These are phyloP conservation scores for Xylota segnis DNA, from an alignment of 2,888 invertebrate genomes.

Conservation along the genomic window DNA sequence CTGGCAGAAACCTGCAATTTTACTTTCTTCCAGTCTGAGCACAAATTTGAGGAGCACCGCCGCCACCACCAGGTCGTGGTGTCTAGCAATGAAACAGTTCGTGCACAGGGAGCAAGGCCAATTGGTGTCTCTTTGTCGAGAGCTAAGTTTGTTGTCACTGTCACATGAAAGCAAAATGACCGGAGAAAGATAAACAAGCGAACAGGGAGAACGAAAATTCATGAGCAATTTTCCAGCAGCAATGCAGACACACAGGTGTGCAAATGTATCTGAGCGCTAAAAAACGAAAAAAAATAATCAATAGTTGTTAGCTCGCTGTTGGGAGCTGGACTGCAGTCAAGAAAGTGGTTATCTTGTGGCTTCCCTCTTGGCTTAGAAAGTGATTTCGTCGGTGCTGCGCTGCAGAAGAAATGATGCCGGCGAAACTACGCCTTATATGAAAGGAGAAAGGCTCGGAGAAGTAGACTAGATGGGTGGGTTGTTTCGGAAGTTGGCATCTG, in stretches of 20 bases:
- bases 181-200: slow-evolving; percentile 46
- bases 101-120: slow-evolving; percentile 42
- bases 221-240: slow-evolving; percentile 32
- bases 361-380: slow-evolving; percentile 53
- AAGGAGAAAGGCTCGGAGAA: slow-evolving; percentile 41
- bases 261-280: slow-evolving; percentile 25
- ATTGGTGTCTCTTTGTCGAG: slow-evolving; percentile 10
- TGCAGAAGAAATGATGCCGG: slow-evolving; percentile 5
- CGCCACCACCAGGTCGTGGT: neutral
- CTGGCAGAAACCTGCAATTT: slow-evolving; percentile 2
- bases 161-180: slow-evolving; percentile 62
- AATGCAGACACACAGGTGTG: slow-evolving; percentile 58
- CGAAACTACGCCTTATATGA: slow-evolving; percentile 15
- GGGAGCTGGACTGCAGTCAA: slow-evolving; percentile 4
- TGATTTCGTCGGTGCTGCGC: slow-evolving; percentile 32
- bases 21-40: slow-evolving; percentile 39
- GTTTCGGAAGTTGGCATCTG: too few species aligned
- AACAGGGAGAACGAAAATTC: slow-evolving; percentile 26
- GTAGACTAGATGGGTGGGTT: neutral
- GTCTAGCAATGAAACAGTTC: neutral
- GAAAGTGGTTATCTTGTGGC: slow-evolving; percentile 29
- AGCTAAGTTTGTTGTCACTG: slow-evolving; percentile 25
- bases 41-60: neutral
- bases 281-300: neutral
- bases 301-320: slow-evolving; percentile 16